A percentile compares a stretch with the other conserved stretches of the same genome.
Evolutionary conservation across 2,113 vertebrate species (phyloP).

Genomic region (Syngnathoides biaculeatus): DNA sequence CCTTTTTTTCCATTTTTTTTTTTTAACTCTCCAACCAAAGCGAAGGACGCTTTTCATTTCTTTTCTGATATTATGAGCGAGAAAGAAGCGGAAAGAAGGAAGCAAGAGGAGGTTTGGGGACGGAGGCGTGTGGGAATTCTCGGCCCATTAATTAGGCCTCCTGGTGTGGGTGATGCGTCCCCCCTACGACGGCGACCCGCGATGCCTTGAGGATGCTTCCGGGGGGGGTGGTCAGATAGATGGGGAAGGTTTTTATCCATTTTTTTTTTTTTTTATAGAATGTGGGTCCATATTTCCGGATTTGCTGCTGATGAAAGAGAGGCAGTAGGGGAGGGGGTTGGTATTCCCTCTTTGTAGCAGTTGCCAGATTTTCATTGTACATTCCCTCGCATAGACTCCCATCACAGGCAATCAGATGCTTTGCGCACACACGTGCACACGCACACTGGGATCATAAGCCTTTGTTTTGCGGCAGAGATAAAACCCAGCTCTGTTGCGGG

Average conservation of each 20-base stretch:
- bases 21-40: constrained; percentile 40
- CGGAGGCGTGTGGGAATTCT: constrained; percentile 26
- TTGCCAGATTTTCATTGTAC: constrained; percentile 27
- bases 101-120: not conserved
- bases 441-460: constrained; percentile 41
- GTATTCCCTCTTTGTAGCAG: constrained; percentile 10
- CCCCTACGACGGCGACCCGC: constrained; percentile 35
- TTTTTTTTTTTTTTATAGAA: constrained; percentile 15
- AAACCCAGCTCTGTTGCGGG: constrained; percentile 61
- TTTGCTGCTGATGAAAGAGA: constrained; percentile 30
- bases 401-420: constrained; percentile 1
- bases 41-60: constrained; percentile 20
- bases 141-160: constrained; percentile 46
- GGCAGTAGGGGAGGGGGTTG: not conserved
- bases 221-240: constrained; percentile 14
- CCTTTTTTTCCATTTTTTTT: constrained; percentile 38
- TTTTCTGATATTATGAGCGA: not conserved
- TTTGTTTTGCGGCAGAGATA: constrained; percentile 68
- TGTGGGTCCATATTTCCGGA: constrained; percentile 50
- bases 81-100: too few species aligned
- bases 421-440: constrained; percentile 5
- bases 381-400: constrained; percentile 7
- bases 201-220: constrained; percentile 40
- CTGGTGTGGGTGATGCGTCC: constrained; percentile 18
- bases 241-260: not conserved